Evolutionary conservation across 2,888 invertebrate species (phyloP).

Genomic region (Bellardia bayeri): DNA sequence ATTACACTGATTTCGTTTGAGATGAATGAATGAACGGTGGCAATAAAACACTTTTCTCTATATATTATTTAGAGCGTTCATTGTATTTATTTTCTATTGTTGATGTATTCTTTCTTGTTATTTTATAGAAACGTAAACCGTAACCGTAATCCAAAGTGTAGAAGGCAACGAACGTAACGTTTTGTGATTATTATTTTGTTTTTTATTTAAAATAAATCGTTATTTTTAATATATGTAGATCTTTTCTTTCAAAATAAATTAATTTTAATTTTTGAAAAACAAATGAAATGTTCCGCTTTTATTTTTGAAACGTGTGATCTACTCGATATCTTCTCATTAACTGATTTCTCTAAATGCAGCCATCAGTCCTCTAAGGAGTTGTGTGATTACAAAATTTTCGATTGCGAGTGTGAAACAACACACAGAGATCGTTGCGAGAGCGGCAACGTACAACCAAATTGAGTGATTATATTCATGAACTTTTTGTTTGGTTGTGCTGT

Average conservation of each 20-base stretch:
- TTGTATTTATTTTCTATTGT: conserved; percentile 56
- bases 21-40: conserved; percentile 27
- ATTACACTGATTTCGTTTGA: conserved; percentile 59
- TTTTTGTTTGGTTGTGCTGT: conserved; percentile 39
- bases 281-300: conserved; percentile 50
- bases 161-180: conserved; percentile 74
- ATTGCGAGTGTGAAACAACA: conserved; percentile 49
- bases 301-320: conserved; percentile 78
- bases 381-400: conserved; percentile 64
- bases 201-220: conserved; percentile 56
- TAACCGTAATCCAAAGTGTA: conserved; percentile 82
- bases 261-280: conserved; percentile 49
- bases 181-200: conserved; percentile 37
- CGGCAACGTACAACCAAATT: conserved; percentile 55
- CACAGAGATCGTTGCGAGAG: conserved; percentile 63
- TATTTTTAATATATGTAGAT: conserved; percentile 64
- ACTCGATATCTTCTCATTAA: conserved; percentile 83
- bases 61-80: conserved; percentile 55
- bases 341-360: conserved; percentile 79
- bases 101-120: conserved; percentile 21
- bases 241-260: conserved; percentile 60
- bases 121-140: conserved; percentile 75
- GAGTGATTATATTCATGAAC: conserved; percentile 57
- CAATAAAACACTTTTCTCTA: conserved; percentile 51
- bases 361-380: conserved; percentile 69